Evolutionary conservation across 2,113 vertebrate species (phyloP).

Genomic region (Podarcis cretensis): DNA sequence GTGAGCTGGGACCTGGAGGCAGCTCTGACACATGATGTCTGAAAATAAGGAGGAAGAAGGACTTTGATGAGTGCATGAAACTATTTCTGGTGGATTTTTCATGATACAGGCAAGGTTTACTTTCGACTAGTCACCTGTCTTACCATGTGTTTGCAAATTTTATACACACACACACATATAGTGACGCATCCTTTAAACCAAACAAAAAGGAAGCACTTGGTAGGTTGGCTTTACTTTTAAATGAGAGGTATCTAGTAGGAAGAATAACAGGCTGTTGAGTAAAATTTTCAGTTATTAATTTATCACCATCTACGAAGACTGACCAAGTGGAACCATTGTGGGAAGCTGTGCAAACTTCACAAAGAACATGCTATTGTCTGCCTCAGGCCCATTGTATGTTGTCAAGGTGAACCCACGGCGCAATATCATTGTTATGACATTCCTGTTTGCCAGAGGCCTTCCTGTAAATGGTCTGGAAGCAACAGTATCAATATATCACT

Average conservation of each 20-base stretch:
- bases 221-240: conserved; percentile 40
- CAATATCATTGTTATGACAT: neutral
- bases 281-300: conserved; percentile 52
- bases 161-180: no score
- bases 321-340: neutral
- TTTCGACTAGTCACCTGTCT: neutral
- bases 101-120: neutral
- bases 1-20: no score
- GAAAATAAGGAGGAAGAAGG: no score
- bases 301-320: conserved; percentile 38
- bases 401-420: neutral
- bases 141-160: no score
- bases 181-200: conserved; percentile 13
- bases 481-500: neutral
- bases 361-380: conserved; percentile 5
- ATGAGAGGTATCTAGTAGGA: conserved; percentile 46
- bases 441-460: neutral
- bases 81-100: neutral
- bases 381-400: fast-evolving
- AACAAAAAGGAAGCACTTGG: conserved; percentile 40
- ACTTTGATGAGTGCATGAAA: neutral
- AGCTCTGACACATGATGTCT: no score
- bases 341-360: conserved; percentile 26
- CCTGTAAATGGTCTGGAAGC: neutral
- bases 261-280: conserved; percentile 35